A percentile compares a stretch with the other conserved stretches of the same genome.
These are phyloP conservation scores for Heterodera filipjevi DNA, from an alignment of 2,888 invertebrate genomes.

Conservation along the genomic window DNA sequence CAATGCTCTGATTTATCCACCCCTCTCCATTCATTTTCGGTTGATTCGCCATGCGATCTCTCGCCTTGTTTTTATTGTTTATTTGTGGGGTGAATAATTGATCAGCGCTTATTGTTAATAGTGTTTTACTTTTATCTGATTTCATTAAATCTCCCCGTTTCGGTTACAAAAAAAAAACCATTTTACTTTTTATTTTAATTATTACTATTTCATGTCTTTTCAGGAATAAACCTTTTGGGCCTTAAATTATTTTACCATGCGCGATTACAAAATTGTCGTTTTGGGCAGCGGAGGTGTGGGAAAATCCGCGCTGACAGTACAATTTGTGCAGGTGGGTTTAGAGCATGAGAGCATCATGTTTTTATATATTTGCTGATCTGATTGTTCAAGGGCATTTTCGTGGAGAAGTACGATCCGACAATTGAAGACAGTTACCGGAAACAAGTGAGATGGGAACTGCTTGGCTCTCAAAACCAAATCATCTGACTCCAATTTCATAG, in stretches of 20 bases:
- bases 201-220: constrained; percentile 6
- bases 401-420: constrained; percentile 98
- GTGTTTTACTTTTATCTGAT: background rate
- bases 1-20: background rate
- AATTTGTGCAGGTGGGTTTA: constrained; percentile 38
- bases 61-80: background rate
- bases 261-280: constrained; percentile 99
- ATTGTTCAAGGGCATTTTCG: constrained; percentile 90
- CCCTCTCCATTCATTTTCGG: background rate
- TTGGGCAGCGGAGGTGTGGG: constrained; percentile 99
- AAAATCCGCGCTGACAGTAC: constrained; percentile 84
- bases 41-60: constrained; percentile 2
- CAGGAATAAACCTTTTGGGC: background rate
- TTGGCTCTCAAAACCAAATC: too few species aligned
- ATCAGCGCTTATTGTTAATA: background rate
- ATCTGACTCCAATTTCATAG: too few species aligned
- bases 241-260: constrained; percentile 73
- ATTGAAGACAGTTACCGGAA: constrained; percentile 99
- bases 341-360: background rate
- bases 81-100: constrained; percentile 2
- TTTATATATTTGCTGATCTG: background rate
- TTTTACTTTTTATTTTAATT: constrained; percentile 7
- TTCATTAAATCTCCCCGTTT: background rate
- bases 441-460: too few species aligned
- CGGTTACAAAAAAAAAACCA: background rate